Evolutionary conservation across 2,888 invertebrate species (phyloP).

Genomic region (Andrena hattorfiana): DNA sequence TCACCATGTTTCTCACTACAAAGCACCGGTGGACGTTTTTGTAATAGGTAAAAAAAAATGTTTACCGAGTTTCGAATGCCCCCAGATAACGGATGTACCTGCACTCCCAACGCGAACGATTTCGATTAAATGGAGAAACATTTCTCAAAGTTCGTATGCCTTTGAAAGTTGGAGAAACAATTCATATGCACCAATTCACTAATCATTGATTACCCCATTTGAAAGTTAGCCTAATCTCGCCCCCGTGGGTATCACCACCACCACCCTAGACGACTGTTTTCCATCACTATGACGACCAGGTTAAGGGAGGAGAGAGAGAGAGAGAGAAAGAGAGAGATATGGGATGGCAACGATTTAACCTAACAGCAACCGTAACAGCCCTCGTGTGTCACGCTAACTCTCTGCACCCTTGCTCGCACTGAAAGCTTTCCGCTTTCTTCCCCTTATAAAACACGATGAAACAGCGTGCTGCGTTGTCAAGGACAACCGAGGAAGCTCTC

Average conservation of each 20-base stretch:
- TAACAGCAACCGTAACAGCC: slow-evolving; percentile 54
- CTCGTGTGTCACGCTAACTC: slow-evolving; percentile 57
- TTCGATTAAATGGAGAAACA: too few species aligned
- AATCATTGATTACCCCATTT: background rate
- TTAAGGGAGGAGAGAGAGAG: slow-evolving; percentile 23
- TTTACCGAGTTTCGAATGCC: background rate
- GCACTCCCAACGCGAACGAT: too few species aligned
- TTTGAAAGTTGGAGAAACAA: too few species aligned
- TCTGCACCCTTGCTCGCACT: slow-evolving; percentile 27
- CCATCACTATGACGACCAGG: slow-evolving; percentile 64
- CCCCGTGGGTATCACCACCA: background rate
- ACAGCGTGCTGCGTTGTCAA: slow-evolving; percentile 56
- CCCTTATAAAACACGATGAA: slow-evolving; percentile 27
- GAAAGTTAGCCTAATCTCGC: slow-evolving; percentile 1
- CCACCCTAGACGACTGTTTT: slow-evolving; percentile 54
- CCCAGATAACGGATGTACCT: too few species aligned
- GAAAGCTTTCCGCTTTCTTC: slow-evolving; percentile 17
- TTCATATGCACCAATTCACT: background rate
- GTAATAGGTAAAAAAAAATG: background rate
- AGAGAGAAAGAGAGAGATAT: slow-evolving; percentile 31
- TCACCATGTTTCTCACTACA: background rate
- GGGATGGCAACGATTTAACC: slow-evolving; percentile 48
- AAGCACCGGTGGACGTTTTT: background rate
- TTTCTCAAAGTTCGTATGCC: too few species aligned
- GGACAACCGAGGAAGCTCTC: slow-evolving; percentile 61